Conservation (phyloP, 2,113 vertebrate species). For the Oncorhynchus nerka region DNA sequence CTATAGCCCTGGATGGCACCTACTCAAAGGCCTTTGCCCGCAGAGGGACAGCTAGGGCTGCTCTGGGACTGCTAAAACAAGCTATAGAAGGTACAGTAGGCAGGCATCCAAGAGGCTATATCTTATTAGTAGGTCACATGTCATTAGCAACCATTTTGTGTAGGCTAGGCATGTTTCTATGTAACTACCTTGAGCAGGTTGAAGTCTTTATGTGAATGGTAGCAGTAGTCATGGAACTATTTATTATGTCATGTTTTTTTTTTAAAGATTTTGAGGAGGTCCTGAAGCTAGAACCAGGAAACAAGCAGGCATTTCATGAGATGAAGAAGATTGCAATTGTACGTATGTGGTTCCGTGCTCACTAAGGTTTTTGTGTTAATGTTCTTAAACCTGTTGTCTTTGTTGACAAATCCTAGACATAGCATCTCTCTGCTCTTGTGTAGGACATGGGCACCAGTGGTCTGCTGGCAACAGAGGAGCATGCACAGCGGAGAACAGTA, state of each 20-base stretch:
- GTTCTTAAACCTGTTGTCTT: not conserved
- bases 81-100: conserved; percentile 81
- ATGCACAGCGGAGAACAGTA: conserved; percentile 76
- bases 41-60: conserved; percentile 85
- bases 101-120: not conserved
- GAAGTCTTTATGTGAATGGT: too few relatives aligned
- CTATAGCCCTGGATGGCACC: conserved; percentile 82
- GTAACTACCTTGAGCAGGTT: not conserved
- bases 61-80: conserved; percentile 81
- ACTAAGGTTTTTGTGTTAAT: not conserved
- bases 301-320: conserved; percentile 90
- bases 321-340: conserved; percentile 86
- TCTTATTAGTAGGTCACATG: too few relatives aligned
- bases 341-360: conserved; percentile 17
- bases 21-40: conserved; percentile 95
- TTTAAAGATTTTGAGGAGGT: conserved; percentile 90
- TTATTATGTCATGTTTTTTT: not conserved
- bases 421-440: conserved; percentile 35
- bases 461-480: conserved; percentile 42
- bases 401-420: not conserved
- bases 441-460: conserved; percentile 75
- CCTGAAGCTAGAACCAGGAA: conserved; percentile 90
- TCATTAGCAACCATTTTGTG: too few relatives aligned
- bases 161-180: not conserved
- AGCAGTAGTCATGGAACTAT: not conserved